A percentile compares a stretch with the other conserved stretches of the same genome.
Conservation (phyloP, 2,888 invertebrate species). For the Barypeithes pellucidus region DNA sequence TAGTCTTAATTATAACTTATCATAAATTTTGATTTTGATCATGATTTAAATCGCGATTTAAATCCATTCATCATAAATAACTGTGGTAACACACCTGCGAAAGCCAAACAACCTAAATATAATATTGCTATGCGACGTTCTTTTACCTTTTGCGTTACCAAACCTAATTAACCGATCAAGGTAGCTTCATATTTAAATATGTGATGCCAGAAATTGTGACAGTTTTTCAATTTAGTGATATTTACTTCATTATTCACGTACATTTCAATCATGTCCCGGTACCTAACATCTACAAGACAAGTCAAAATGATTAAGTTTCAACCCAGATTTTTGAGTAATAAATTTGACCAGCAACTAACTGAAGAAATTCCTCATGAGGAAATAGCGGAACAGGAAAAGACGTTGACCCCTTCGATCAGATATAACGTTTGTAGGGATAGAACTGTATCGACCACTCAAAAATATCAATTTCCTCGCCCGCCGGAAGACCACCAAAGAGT, state of each 20-base stretch:
- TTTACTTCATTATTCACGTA: constrained; percentile 15
- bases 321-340: constrained; percentile 32
- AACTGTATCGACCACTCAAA: constrained; percentile 37
- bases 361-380: constrained; percentile 46
- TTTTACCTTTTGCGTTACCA: background rate
- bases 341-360: constrained; percentile 38
- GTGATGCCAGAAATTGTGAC: constrained; percentile 24
- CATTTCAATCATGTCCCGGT: constrained; percentile 35
- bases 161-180: background rate
- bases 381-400: constrained; percentile 43
- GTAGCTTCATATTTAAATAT: background rate
- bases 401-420: constrained; percentile 46
- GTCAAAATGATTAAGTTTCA: constrained; percentile 6
- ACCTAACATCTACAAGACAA: constrained; percentile 11
- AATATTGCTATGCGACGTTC: background rate
- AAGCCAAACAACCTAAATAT: too few relatives aligned
- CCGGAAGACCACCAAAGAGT: constrained; percentile 11
- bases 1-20: too few relatives aligned
- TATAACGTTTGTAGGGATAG: constrained; percentile 58
- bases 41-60: too few relatives aligned
- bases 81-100: too few relatives aligned
- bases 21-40: too few relatives aligned
- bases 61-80: too few relatives aligned
- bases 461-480: constrained; percentile 47
- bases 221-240: constrained; percentile 5